Conservation (phyloP, 2,113 vertebrate species). For the Barnardius zonarius region DNA sequence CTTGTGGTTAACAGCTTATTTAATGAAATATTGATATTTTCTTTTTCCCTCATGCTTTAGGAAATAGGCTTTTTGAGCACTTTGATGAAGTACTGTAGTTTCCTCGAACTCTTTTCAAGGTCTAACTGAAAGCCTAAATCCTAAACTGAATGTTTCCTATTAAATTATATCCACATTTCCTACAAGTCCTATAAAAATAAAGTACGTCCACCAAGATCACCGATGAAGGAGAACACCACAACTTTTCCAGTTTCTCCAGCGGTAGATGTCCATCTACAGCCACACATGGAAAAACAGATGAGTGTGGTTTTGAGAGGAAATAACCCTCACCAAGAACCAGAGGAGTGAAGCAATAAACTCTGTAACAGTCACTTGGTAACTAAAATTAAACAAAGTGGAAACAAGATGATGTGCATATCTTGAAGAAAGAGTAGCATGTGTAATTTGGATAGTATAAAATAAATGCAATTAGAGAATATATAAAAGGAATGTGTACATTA, state of each 20-base stretch:
- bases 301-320: not conserved
- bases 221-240: not conserved
- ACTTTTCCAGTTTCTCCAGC: not conserved
- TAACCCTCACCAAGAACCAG: not conserved
- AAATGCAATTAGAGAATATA: not conserved
- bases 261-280: not conserved
- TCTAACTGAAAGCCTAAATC: slow-evolving; percentile 12
- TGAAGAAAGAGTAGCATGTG: not conserved
- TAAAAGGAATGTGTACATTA: not conserved
- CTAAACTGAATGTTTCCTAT: not conserved
- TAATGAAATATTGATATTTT: slow-evolving; percentile 44
- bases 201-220: not conserved
- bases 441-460: not conserved
- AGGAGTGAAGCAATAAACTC: not conserved
- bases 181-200: slow-evolving; percentile 2
- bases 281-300: not conserved
- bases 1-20: slow-evolving; percentile 24
- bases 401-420: not conserved
- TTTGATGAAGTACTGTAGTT: slow-evolving; percentile 16
- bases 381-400: not conserved
- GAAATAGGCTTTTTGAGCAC: not conserved
- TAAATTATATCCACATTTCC: not conserved
- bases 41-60: not conserved
- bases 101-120: slow-evolving; percentile 6
- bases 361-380: not conserved